Evolutionary conservation across 2,113 vertebrate species (phyloP).

Genomic region (Semicossyphus pulcher): DNA sequence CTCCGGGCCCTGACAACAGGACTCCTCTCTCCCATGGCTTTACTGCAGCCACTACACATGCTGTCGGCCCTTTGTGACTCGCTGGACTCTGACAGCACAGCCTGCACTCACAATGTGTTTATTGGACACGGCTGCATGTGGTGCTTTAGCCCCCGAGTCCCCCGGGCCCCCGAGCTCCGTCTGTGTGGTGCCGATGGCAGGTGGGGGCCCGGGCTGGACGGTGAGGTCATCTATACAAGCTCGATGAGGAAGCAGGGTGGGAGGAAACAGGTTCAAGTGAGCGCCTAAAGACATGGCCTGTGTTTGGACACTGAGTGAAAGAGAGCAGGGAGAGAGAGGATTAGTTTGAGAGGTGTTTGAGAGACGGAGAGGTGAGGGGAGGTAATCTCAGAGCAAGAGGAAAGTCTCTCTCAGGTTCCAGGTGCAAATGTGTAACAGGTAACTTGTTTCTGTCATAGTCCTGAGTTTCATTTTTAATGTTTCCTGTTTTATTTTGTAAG

Average conservation of each 20-base stretch:
- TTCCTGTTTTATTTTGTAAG: no score
- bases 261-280: neutral
- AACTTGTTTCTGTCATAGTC: no score
- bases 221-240: constrained; percentile 55
- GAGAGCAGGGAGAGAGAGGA: constrained; percentile 18
- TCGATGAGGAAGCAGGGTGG: constrained; percentile 16
- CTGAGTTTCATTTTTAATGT: no score
- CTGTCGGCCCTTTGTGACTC: constrained; percentile 67
- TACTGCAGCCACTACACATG: constrained; percentile 34
- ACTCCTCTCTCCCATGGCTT: constrained; percentile 33
- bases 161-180: constrained; percentile 32
- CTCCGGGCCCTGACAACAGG: constrained; percentile 42
- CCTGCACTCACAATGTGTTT: constrained; percentile 72
- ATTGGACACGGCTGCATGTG: constrained; percentile 59
- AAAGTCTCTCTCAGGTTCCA: neutral
- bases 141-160: neutral
- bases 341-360: constrained; percentile 10
- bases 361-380: neutral
- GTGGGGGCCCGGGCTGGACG: constrained; percentile 31
- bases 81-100: constrained; percentile 68
- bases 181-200: constrained; percentile 43
- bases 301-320: constrained; percentile 9
- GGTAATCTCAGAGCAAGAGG: constrained; percentile 6
- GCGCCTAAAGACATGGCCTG: neutral
- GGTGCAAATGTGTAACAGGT: no score